Evolutionary conservation across 2,113 vertebrate species (phyloP), one percentile per base, ranked within the genome.

Genomic region (Tautogolabrus adspersus): DNA sequence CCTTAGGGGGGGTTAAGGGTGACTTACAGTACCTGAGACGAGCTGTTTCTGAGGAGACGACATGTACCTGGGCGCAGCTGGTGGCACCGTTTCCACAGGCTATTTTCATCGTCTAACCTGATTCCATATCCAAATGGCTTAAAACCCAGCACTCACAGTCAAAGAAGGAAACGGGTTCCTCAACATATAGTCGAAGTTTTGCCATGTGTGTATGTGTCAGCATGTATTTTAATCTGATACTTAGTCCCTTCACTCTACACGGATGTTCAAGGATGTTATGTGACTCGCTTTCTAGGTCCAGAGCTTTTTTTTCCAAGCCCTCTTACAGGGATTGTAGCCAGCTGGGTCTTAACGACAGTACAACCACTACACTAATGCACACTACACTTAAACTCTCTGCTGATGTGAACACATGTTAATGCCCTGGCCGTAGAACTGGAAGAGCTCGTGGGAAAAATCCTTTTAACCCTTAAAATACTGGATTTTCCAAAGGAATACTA

Each of bases 181-280:
- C 74, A 65, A 65, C 76, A 47, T 68, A 55, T 19, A 55, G 26
- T 58, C 21, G 16, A 49, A 15, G 1, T 49, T 4, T 16, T 18
- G 30, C 26, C 26, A 6, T 0, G 65, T 56, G 52, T 67, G 54
- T 63, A 49, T 42, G 57, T 55, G 63, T 9, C 46, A 34, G 57
- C 60, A 16, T 66, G 44, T 57, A 55, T 86, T 49, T 76, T 84
- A 81, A 89, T 91, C 88, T 85, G 58, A 75, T 75, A 55, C 71
- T 64, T 15, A 59, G 67, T 68, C 58, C 62, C 47, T 47, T 62
- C 55, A 58, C 47, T 47, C 58, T 51, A 57, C 74, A 52, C 83
- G 82, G 76, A 81, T 85, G 84, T 86, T 86, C 65, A 56, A 73
- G 62, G 71, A 76, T 3, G 22, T 81, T 72, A 58, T 19, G 66